Evolutionary conservation across 1,140 invertebrate species (phyloP), one percentile per base, ranked within the genome.

Genomic region (Procambarus virginalis): DNA sequence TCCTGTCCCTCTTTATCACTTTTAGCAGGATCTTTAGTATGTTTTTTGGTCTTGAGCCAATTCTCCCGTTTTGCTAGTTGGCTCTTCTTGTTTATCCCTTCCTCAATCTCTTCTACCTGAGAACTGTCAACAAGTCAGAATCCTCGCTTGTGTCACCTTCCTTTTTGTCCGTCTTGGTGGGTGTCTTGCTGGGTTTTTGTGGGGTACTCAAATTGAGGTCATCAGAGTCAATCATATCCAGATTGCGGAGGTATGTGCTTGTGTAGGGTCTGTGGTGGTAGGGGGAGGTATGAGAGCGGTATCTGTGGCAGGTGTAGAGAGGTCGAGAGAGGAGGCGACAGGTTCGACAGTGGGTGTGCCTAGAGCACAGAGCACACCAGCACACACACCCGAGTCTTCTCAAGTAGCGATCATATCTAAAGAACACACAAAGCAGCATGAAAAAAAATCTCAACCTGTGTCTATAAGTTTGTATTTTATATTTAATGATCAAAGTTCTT

Each of bases 61-160:
- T 80, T 79, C 9, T 86, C 85, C 45, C 77, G 58, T 34, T 79
- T 86, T 2, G 55, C 14, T 34, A 51, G n/a, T 6, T 10, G 77
- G 80, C n/a, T 22, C n/a, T 68, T 86, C 20, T 46, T 86, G 55
- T 20, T 79, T 45, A 79, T 51, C 0, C 77, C 85, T 46, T 79
- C 76, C 48, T 86, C 46, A 64, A 86, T 86, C 20, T 86, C 85
- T 34, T 86, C 85, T 3, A 79, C 77, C 58, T 80, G 85, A 17
- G 85, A 86, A 45, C 55, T 86, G 45, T 86, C 85, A 68, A 68
- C 22, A 86, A 76, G 14, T 86, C 85, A 5, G 85, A 86, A 77
- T 86, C 85, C 17, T 84, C 82, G 55, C 82, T 84, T 1, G 82
- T 84, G 14, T 68, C 68, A 34, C 75, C 82, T 20, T 49, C 5